phyloP scores from a whole-genome alignment of 2,888 invertebrate genomes.

The Heliconius aoede region DNA sequence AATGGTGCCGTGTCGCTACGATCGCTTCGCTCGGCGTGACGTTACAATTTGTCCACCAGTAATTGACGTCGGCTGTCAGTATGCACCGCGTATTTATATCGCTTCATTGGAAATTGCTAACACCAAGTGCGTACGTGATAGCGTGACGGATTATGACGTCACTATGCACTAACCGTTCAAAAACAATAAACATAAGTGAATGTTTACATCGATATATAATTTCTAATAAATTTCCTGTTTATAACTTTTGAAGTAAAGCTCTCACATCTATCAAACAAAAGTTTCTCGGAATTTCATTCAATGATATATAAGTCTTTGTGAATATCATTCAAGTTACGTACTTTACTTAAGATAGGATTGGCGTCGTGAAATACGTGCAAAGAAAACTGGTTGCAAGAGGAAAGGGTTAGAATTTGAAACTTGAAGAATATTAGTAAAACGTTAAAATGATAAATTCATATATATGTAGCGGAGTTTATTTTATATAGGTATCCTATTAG shows the following conservation, averaged over 20 bases:
- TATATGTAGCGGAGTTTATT: neutral
- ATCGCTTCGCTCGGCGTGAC: slow-evolving; percentile 55
- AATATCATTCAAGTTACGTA: slow-evolving; percentile 20
- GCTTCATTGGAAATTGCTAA: slow-evolving; percentile 35
- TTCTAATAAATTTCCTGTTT: neutral
- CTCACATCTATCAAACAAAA: slow-evolving; percentile 11
- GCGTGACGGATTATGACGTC: slow-evolving; percentile 34
- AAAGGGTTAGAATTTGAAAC: slow-evolving; percentile 2
- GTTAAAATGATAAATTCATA: neutral
- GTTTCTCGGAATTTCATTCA: slow-evolving; percentile 18
- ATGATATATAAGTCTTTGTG: slow-evolving; percentile 25
- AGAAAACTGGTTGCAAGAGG: slow-evolving; percentile 22
- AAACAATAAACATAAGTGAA: neutral
- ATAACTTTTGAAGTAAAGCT: slow-evolving; percentile 9
- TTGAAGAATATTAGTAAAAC: neutral
- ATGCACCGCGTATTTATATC: slow-evolving; percentile 48
- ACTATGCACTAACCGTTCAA: slow-evolving; percentile 18
- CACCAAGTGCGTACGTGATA: slow-evolving; percentile 30
- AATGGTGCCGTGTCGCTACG: slow-evolving; percentile 22
- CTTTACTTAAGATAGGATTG: slow-evolving; percentile 28
- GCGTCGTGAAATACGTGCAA: slow-evolving; percentile 33
- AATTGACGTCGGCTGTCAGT: slow-evolving; percentile 62
- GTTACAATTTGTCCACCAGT: slow-evolving; percentile 65
- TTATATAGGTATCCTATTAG: neutral
- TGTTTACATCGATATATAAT: neutral